Evolutionary conservation across 2,888 invertebrate species (phyloP).

Genomic region (Catocala sponsa): DNA sequence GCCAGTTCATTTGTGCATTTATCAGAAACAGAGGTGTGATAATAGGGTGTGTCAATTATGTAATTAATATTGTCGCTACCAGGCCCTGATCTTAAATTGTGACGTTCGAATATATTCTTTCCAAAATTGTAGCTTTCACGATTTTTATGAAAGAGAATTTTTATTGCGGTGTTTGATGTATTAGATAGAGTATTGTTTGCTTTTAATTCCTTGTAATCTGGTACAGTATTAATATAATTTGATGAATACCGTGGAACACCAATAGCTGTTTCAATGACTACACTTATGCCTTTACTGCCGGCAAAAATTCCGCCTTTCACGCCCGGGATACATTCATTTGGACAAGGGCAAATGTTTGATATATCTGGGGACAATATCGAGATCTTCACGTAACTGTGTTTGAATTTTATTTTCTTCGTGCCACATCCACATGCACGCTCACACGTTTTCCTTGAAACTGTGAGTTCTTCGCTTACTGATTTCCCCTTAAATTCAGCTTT

Average conservation of each 20-base stretch:
- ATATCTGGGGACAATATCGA: slow-evolving; percentile 75
- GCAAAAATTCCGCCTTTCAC: slow-evolving; percentile 69
- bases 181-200: too few relatives aligned
- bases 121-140: too few relatives aligned
- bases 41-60: too few relatives aligned
- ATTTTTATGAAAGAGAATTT: neutral
- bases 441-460: slow-evolving; percentile 61
- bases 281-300: slow-evolving; percentile 74
- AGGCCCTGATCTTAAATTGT: neutral
- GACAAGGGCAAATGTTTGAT: slow-evolving; percentile 71
- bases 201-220: too few relatives aligned
- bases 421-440: slow-evolving; percentile 75
- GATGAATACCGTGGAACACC: slow-evolving; percentile 53
- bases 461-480: slow-evolving; percentile 27
- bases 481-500: slow-evolving; percentile 53
- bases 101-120: too few relatives aligned
- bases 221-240: too few relatives aligned
- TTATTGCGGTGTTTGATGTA: slow-evolving; percentile 4
- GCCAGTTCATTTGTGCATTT: too few relatives aligned
- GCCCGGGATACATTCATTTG: slow-evolving; percentile 70
- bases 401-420: slow-evolving; percentile 76
- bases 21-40: too few relatives aligned
- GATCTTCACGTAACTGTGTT: slow-evolving; percentile 76
- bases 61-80: neutral
- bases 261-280: slow-evolving; percentile 69